A percentile compares a stretch with the other conserved stretches of the same genome.
These are phyloP conservation scores for Neopipo cinnamomea DNA, from an alignment of 2,113 vertebrate genomes.

Conservation along the genomic window DNA sequence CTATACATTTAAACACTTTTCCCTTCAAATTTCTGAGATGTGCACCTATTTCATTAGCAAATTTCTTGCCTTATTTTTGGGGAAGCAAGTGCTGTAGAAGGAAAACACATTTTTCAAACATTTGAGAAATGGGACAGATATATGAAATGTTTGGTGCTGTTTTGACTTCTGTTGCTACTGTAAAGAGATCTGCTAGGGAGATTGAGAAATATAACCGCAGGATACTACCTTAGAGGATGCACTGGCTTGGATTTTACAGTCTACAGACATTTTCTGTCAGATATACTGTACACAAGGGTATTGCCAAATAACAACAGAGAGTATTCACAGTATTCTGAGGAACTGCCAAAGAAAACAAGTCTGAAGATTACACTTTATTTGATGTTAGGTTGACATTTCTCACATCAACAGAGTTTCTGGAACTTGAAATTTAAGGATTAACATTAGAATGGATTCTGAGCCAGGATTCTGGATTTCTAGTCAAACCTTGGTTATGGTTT, in stretches of 20 bases:
- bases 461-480: neutral
- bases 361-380: neutral
- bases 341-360: constrained; percentile 4
- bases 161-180: constrained; percentile 16
- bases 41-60: neutral
- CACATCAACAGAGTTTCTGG: neutral
- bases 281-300: neutral
- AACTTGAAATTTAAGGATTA: neutral
- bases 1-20: neutral
- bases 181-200: neutral
- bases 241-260: neutral
- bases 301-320: constrained; percentile 14
- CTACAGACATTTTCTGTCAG: neutral
- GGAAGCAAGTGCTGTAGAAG: neutral
- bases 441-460: neutral
- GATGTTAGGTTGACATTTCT: constrained; percentile 2
- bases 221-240: neutral
- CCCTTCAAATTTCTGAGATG: neutral
- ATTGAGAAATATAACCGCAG: neutral
- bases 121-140: neutral
- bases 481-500: neutral
- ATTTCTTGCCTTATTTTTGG: neutral
- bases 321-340: neutral
- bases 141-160: neutral
- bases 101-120: neutral